phyloP scores from a whole-genome alignment of 2,113 vertebrate species.

The Seriola dumerili region DNA sequence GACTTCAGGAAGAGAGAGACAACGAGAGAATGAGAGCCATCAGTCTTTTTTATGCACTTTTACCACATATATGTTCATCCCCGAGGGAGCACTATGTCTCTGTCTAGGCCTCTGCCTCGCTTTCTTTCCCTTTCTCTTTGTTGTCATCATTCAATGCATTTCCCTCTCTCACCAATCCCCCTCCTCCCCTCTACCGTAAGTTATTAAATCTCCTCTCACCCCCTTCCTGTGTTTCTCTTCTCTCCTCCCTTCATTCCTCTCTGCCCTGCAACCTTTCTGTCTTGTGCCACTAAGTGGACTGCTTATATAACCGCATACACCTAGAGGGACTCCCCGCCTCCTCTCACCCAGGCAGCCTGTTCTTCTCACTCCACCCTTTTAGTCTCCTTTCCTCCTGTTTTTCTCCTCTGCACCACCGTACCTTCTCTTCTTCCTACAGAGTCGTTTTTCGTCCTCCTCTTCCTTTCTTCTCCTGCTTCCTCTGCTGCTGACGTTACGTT shows the following conservation, averaged over 20 bases:
- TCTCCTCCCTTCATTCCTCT: conserved; percentile 39
- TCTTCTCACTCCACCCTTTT: conserved; percentile 51
- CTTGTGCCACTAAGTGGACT: conserved; percentile 77
- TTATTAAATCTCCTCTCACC: conserved; percentile 69
- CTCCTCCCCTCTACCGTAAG: conserved; percentile 14
- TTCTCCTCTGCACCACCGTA: conserved; percentile 26
- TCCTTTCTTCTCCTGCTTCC: conserved; percentile 10
- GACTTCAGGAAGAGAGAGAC: conserved; percentile 48
- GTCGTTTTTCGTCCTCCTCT: conserved; percentile 14
- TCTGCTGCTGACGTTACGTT: conserved; percentile 21
- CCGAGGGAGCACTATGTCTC: conserved; percentile 54
- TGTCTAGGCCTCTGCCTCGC: conserved; percentile 51
- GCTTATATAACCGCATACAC: conserved; percentile 75
- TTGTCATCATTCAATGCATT: conserved; percentile 68
- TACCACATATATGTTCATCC: conserved; percentile 66
- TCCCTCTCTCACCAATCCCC: conserved; percentile 17
- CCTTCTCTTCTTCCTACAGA: conserved; percentile 7
- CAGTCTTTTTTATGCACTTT: conserved; percentile 72
- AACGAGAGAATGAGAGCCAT: conserved; percentile 66
- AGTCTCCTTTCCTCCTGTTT: conserved; percentile 7
- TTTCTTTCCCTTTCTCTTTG: conserved; percentile 35
- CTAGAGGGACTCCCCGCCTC: conserved; percentile 64
- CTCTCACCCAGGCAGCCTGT: conserved; percentile 50
- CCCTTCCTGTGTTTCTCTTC: conserved; percentile 35
- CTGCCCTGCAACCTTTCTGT: conserved; percentile 67